These are phyloP conservation scores for Entomyzon cyanotis DNA, from an alignment of 2,113 vertebrate species.

Conservation along the genomic window DNA sequence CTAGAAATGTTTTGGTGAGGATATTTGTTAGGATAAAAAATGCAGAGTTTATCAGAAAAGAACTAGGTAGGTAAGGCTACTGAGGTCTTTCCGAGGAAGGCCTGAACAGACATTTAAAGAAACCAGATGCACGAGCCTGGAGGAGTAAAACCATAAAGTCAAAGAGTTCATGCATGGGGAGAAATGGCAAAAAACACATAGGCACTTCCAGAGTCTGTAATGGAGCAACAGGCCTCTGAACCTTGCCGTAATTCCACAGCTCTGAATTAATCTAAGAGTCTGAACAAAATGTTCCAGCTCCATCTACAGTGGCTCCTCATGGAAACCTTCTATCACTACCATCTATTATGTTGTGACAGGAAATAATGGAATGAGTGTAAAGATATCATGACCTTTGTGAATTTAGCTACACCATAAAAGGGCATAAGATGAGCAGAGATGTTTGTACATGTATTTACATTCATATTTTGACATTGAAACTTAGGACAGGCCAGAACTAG, in stretches of 20 bases:
- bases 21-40: background rate
- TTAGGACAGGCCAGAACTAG: background rate
- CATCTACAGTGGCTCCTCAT: background rate
- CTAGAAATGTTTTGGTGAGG: background rate
- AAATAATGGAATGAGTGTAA: background rate
- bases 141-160: background rate
- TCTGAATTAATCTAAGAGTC: background rate
- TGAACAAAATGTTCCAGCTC: background rate
- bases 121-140: background rate
- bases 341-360: background rate
- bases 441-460: background rate
- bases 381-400: background rate
- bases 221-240: background rate
- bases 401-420: background rate
- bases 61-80: background rate
- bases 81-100: background rate
- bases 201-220: background rate
- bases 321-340: background rate
- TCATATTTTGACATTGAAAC: background rate
- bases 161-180: rapidly evolving
- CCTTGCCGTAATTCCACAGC: background rate
- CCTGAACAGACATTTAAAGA: background rate
- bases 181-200: background rate
- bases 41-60: background rate
- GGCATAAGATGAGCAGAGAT: background rate